Evolutionary conservation across 2,797 vertebrate genomes (phyloP).

Genomic region (Pyrocephalus nanus): DNA sequence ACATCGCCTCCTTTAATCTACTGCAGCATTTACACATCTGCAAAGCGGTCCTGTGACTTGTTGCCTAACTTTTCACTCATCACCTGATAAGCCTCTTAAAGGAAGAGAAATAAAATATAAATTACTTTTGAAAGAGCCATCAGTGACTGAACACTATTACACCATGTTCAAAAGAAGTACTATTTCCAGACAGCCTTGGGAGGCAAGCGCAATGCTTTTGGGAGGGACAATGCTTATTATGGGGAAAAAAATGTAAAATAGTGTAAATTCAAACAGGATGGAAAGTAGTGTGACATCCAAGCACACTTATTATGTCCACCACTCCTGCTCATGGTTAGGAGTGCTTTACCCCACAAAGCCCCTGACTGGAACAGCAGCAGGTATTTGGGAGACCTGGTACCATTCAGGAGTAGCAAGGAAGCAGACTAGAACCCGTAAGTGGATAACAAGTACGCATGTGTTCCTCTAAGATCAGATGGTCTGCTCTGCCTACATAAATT

Average conservation of each 20-base stretch:
- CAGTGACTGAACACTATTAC: slow-evolving; percentile 16
- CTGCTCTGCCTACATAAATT: slow-evolving; percentile 63
- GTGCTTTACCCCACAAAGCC: neutral
- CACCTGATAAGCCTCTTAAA: neutral
- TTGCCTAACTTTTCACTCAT: neutral
- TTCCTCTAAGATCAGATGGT: slow-evolving; percentile 67
- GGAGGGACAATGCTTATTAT: slow-evolving; percentile 20
- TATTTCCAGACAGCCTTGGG: slow-evolving; percentile 28
- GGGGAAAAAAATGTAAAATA: neutral
- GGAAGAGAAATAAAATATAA: slow-evolving; percentile 18
- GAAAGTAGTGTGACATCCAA: slow-evolving; percentile 51
- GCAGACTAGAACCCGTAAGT: neutral
- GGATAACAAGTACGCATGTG: slow-evolving; percentile 20
- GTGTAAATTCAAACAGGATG: slow-evolving; percentile 59
- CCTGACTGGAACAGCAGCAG: neutral
- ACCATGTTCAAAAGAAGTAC: neutral
- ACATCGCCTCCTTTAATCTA: neutral
- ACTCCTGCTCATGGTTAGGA: neutral
- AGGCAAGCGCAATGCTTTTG: slow-evolving; percentile 1
- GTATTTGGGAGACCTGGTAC: neutral
- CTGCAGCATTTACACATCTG: neutral
- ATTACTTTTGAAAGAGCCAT: slow-evolving; percentile 17
- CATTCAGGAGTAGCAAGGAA: neutral
- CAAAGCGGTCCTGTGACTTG: neutral
- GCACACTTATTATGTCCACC: slow-evolving; percentile 60